These are phyloP conservation scores for Anoplolepis gracilipes DNA, from an alignment of 1,140 invertebrate species.

Conservation along the genomic window DNA sequence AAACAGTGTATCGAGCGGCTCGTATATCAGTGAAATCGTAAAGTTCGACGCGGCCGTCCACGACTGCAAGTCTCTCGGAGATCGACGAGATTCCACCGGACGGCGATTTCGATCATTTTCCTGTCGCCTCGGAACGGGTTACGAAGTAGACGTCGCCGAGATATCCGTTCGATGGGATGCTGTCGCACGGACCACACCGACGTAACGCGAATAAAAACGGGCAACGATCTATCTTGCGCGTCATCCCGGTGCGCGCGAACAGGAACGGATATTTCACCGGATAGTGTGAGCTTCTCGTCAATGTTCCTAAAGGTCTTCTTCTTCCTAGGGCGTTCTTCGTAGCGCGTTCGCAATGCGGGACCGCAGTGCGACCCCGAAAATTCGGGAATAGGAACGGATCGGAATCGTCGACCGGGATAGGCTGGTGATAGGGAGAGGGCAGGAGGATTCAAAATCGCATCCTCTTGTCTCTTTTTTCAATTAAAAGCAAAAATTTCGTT, in stretches of 20 bases:
- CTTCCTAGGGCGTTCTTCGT: background rate
- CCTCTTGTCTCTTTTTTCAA: conserved; percentile 68
- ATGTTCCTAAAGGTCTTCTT: conserved; percentile 40
- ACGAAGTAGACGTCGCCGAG: conserved; percentile 38
- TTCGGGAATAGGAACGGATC: conserved; percentile 34
- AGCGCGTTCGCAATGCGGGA: background rate
- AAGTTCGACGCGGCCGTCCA: conserved; percentile 23
- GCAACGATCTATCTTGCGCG: conserved; percentile 65
- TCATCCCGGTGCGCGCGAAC: conserved; percentile 32
- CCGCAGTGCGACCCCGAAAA: conserved; percentile 1
- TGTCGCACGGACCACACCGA: conserved; percentile 10
- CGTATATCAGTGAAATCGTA: conserved; percentile 54
- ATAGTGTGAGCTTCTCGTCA: conserved; percentile 39
- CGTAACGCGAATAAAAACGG: conserved; percentile 58
- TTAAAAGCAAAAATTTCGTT: conserved; percentile 68
- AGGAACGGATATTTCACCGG: conserved; percentile 55
- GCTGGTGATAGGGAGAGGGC: conserved; percentile 10
- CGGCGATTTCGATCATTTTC: conserved; percentile 28
- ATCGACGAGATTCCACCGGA: conserved; percentile 46
- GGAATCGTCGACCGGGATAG: conserved; percentile 6
- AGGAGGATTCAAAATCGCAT: conserved; percentile 58
- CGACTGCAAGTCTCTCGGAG: conserved; percentile 15
- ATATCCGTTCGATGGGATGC: conserved; percentile 30
- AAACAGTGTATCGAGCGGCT: conserved; percentile 40
- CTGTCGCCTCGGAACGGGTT: conserved; percentile 40